A percentile compares a stretch with the other conserved stretches of the same genome.
Evolutionary conservation across 2,888 invertebrate species (phyloP).

Genomic region (Onthophagus sagittarius): DNA sequence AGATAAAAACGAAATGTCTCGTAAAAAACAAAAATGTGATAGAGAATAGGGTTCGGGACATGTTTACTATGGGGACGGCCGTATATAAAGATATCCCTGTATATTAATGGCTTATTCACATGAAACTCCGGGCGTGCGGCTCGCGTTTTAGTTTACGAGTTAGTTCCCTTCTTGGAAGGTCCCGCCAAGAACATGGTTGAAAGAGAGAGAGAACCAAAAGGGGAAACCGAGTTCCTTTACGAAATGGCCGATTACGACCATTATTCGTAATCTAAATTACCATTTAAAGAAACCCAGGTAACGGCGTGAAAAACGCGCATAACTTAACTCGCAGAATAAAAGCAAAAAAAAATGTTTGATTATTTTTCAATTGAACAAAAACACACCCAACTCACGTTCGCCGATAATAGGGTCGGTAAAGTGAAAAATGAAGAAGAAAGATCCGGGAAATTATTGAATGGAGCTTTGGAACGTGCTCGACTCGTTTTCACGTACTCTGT

Average conservation of each 20-base stretch:
- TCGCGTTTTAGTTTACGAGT: background rate
- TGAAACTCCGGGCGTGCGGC: conserved; percentile 20
- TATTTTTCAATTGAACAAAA: background rate
- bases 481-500: conserved; percentile 43
- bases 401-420: background rate
- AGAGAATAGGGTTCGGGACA: conserved; percentile 15
- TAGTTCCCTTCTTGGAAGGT: background rate
- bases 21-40: background rate
- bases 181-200: background rate
- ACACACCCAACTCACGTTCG: background rate
- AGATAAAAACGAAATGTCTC: background rate
- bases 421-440: background rate
- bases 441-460: conserved; percentile 45
- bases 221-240: conserved; percentile 14
- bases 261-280: conserved; percentile 48
- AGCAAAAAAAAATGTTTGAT: too few species aligned
- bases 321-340: conserved; percentile 25
- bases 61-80: conserved; percentile 20
- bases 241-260: conserved; percentile 36
- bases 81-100: conserved; percentile 25
- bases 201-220: conserved; percentile 1
- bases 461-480: conserved; percentile 41
- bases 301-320: conserved; percentile 39
- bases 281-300: conserved; percentile 38
- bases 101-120: conserved; percentile 26